Conservation (phyloP, 2,797 vertebrate species). For the Centroberyx gerrardi region DNA sequence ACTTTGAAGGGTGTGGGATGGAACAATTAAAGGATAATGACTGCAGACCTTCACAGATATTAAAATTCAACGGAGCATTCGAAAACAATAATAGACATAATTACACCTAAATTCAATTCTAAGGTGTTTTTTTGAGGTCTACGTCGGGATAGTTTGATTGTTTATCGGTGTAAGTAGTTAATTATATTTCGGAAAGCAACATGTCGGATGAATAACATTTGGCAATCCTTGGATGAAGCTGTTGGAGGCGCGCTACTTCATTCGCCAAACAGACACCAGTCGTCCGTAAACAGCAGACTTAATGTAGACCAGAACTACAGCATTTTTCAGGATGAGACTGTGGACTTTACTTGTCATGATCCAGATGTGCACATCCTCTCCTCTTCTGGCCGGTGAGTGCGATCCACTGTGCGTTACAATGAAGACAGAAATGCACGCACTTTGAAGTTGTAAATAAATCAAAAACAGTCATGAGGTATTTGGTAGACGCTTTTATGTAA, state of each 20-base stretch:
- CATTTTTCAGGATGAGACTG: constrained; percentile 64
- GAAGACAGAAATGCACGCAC: constrained; percentile 6
- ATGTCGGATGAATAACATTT: constrained; percentile 14
- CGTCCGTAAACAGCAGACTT: constrained; percentile 33
- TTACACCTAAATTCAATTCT: neutral
- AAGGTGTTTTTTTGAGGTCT: constrained; percentile 3
- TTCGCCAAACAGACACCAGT: constrained; percentile 1
- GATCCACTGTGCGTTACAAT: neutral
- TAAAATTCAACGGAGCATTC: neutral
- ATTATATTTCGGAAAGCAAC: neutral
- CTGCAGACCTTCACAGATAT: constrained; percentile 3
- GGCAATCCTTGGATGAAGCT: neutral
- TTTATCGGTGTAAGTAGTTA: neutral
- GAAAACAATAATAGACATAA: constrained; percentile 1
- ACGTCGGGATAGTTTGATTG: neutral
- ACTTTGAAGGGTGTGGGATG: constrained; percentile 34
- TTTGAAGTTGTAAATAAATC: neutral
- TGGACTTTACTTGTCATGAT: constrained; percentile 67
- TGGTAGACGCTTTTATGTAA: neutral
- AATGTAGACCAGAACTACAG: constrained; percentile 7
- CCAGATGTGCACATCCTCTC: constrained; percentile 62
- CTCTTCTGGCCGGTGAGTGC: constrained; percentile 73
- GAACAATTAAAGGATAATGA: constrained; percentile 19
- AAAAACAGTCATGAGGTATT: no score
- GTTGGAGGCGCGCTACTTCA: neutral